Base-by-base conservation (phyloP, 2,797 vertebrate genomes). In the Botia kubotai region DNA sequence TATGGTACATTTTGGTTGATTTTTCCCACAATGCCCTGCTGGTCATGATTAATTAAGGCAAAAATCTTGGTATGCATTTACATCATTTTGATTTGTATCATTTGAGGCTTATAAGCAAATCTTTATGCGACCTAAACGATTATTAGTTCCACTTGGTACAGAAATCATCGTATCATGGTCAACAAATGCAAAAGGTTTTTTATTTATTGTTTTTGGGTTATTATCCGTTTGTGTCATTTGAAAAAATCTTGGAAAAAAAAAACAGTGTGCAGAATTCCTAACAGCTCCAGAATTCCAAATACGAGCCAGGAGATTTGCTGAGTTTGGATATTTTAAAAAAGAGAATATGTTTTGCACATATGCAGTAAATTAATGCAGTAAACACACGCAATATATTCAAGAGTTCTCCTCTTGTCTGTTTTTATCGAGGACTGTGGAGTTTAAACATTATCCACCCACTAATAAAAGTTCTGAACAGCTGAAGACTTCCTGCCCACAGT, bases 21-120 rank as follows among this genome's bases (percentile, higher is more conserved):
- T 29, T 63, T 48, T 58, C 16, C 71, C 71, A 81, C 52, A 77
- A 70, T 84, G 83, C 81, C 23, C 72, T 81, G 60, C 71, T 78
- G 78, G 80, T 84, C 65, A 63, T 39, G 14, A 57, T 10, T 10
- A 14, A 5, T 72, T 12, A 13, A 53, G 55, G 65, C 72, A 36
- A 23, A 23, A 81, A 50, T 17, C 50, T 11, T 5, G 6, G 48
- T 14, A 36, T 29, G 33, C 16, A 23, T 50, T 60, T n/a, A 21
- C 3, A 2, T 58, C 2, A 19, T 77, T 70, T 33, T 50, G 17
- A 17, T 26, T 10, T 58, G 21, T 21, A 23, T 26, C 48, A 4
- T 60, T 62, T 71, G 10, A 58, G 17, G 12, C 55, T 21, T n/a
- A 63, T 26, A 13, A 16, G 8, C 17, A n/a, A 33, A 12, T 65